phyloP scores from a whole-genome alignment of 37 sponge, comb jelly and placozoan species.

The Dysidea cf. avara region DNA sequence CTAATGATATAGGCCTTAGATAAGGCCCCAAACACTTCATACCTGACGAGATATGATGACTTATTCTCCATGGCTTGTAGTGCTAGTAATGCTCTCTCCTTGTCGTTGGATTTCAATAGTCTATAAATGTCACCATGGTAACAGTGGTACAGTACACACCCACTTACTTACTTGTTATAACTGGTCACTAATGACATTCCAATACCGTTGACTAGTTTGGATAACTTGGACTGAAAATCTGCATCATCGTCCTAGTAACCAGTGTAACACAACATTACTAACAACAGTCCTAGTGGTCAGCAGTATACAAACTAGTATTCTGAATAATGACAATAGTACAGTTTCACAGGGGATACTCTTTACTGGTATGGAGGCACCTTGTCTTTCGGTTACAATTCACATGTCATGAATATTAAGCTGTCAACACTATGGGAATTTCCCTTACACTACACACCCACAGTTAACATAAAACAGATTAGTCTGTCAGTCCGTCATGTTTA shows the following conservation, averaged over 20 bases:
- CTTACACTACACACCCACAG: too few relatives aligned
- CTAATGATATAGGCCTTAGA: too few relatives aligned
- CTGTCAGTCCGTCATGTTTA: too few relatives aligned
- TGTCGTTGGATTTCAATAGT: conserved; percentile 38
- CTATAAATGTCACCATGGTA: conserved; percentile 17
- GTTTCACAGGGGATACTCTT: background rate
- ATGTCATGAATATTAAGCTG: too few relatives aligned
- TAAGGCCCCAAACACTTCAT: too few relatives aligned
- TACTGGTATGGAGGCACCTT: background rate
- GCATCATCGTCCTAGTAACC: conserved; percentile 38
- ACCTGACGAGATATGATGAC: conserved; percentile 62
- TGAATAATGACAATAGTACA: background rate
- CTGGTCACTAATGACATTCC: conserved; percentile 63
- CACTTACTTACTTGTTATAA: conserved; percentile 65
- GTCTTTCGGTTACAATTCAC: background rate
- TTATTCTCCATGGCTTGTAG: conserved; percentile 48
- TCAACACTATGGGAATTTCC: too few relatives aligned
- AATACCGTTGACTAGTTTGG: conserved; percentile 75
- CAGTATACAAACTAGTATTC: background rate
- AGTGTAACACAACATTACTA: too few relatives aligned
- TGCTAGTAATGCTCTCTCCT: conserved; percentile 10
- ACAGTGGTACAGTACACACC: background rate
- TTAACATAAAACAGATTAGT: too few relatives aligned
- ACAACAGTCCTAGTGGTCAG: background rate
- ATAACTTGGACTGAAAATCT: conserved; percentile 65